Evolutionary conservation across 2,888 invertebrate genomes (phyloP), one percentile per base, ranked within the genome.

Genomic region (Ceramica pisi): DNA sequence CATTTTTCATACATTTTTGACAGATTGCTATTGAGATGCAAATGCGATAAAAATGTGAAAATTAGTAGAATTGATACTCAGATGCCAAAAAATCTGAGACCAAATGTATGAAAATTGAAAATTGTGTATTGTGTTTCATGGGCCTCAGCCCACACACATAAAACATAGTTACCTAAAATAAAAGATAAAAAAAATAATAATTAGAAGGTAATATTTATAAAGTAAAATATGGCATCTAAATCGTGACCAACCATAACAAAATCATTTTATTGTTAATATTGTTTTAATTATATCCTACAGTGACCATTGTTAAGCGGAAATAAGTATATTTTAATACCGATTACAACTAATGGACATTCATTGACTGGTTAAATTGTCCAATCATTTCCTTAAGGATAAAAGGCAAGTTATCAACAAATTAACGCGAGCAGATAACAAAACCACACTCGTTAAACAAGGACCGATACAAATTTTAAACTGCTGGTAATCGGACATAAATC

Each of bases 401-500:
- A 31, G 53, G 10, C 23, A 55, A 6, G 14, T 41, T 10, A 69
- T 38, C n/a, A 51, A 10, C 3, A 14, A 35, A 26, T 38, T 46
- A 53, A 75, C 19, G 38, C 19, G 26, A 53, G 2, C 35, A 53
- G 12, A 1, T 19, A 50, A 69, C 53, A 69, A 59, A 68, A 60
- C 19, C 12, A 26, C 26, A 62, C 26, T 75, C 75, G 63, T 78
- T 75, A 70, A 66, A 69, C 56, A 55, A 55, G 66, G 31, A 26
- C 68, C 26, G 41, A 65, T 63, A 71, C 69, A 75, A 48, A 75
- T 73, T 81, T 78, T 62, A 66, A 68, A 76, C 61, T 14, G 12
- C 53, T 48, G 9, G 71, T 74, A 73, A 76, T 80, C 69, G 56
- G 12, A 51, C 57, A 83, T 87, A 87, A 86, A 86, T 86, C 88